phyloP scores from a whole-genome alignment of 2,797 vertebrate genomes.

The Myioborus melanocephalus region DNA sequence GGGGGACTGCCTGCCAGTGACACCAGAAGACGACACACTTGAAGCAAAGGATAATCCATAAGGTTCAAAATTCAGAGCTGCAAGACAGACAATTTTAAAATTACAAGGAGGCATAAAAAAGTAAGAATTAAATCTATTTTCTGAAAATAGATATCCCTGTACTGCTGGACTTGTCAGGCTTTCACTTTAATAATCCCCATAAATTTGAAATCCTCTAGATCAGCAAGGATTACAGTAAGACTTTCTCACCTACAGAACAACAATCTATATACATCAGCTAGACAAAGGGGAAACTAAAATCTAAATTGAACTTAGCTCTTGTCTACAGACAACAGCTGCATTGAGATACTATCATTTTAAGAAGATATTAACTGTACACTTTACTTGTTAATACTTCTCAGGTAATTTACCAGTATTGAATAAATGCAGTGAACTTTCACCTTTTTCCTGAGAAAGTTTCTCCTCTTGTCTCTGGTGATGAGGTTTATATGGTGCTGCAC shows the following conservation, averaged over 20 bases:
- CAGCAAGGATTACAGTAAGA: background rate
- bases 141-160: background rate
- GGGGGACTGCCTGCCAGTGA: constrained; percentile 89
- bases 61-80: constrained; percentile 92
- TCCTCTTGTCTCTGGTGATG: constrained; percentile 94
- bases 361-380: background rate
- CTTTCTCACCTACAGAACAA: background rate
- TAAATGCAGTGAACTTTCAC: constrained; percentile 63
- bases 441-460: constrained; percentile 87
- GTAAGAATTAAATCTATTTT: background rate
- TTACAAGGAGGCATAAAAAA: background rate
- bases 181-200: background rate
- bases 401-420: background rate
- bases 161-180: background rate
- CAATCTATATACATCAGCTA: background rate
- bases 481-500: constrained; percentile 93
- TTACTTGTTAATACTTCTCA: background rate
- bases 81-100: background rate
- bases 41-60: constrained; percentile 87
- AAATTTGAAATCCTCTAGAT: background rate
- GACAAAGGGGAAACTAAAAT: background rate
- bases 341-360: background rate
- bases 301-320: background rate
- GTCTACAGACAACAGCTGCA: background rate
- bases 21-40: constrained; percentile 81